Conservation (phyloP, 2,113 vertebrate genomes). For the Microtus oregoni region DNA sequence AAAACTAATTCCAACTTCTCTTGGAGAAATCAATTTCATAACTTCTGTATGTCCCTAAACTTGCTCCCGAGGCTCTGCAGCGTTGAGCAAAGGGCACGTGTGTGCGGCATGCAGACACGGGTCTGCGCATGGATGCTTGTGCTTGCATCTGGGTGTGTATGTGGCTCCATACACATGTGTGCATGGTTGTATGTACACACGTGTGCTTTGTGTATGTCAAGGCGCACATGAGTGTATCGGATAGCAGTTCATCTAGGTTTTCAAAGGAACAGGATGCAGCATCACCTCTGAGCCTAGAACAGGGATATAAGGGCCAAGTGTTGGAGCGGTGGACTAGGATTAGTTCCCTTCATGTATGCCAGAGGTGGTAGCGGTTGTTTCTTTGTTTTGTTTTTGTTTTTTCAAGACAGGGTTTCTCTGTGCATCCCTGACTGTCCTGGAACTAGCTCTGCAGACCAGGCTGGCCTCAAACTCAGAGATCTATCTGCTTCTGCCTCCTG, state of each 20-base stretch:
- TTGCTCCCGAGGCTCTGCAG: slow-evolving; percentile 49
- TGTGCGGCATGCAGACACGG: not conserved
- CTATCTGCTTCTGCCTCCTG: not conserved
- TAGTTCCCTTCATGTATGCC: not conserved
- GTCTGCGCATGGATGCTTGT: too few relatives aligned
- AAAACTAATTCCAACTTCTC: slow-evolving; percentile 82
- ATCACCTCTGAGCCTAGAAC: not conserved
- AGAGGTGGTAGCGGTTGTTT: too few relatives aligned
- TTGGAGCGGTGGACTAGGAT: not conserved
- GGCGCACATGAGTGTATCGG: not conserved
- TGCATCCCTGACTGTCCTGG: not conserved
- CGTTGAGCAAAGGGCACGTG: not conserved
- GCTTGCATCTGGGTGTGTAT: fast-evolving
- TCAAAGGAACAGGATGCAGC: not conserved
- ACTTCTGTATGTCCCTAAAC: slow-evolving; percentile 68
- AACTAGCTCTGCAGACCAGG: not conserved
- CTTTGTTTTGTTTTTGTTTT: too few relatives aligned
- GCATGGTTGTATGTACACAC: not conserved
- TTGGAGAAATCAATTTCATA: slow-evolving; percentile 83
- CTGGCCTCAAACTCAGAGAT: not conserved
- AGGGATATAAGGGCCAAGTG: not conserved
- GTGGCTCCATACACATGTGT: too few relatives aligned
- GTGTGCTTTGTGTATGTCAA: not conserved
- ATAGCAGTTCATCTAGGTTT: not conserved
- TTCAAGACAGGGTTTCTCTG: not conserved